phyloP scores from a whole-genome alignment of 2,113 vertebrate species.

The Heterochromis multidens region DNA sequence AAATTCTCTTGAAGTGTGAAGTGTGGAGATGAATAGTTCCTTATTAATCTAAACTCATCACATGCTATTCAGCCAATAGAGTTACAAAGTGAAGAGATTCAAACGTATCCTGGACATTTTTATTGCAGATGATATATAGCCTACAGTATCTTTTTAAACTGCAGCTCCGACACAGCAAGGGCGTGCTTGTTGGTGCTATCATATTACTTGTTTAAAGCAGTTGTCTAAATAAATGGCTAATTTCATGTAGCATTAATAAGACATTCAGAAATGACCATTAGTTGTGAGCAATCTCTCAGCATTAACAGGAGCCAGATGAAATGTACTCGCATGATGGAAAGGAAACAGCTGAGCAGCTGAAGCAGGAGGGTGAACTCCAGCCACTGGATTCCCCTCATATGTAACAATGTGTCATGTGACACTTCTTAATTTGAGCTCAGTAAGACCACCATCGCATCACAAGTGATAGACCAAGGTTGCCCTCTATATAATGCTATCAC shows the following conservation, averaged over 20 bases:
- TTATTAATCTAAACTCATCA: slow-evolving; percentile 35
- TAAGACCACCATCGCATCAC: neutral
- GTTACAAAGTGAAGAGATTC: slow-evolving; percentile 14
- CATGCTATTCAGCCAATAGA: slow-evolving; percentile 7
- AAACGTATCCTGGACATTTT: slow-evolving; percentile 7
- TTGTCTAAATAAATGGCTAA: slow-evolving; percentile 41
- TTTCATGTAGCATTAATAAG: slow-evolving; percentile 50
- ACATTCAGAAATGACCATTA: slow-evolving; percentile 50
- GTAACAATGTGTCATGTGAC: neutral
- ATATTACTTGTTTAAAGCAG: slow-evolving; percentile 28
- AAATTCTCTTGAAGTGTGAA: slow-evolving; percentile 45
- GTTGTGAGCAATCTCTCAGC: slow-evolving; percentile 59
- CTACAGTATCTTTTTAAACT: slow-evolving; percentile 26
- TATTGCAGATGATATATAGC: slow-evolving; percentile 26
- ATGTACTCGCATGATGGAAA: slow-evolving; percentile 47
- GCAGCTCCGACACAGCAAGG: neutral
- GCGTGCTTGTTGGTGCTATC: neutral
- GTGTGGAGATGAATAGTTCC: slow-evolving; percentile 45
- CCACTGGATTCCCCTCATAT: neutral
- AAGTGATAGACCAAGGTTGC: neutral
- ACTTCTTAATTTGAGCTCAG: neutral
- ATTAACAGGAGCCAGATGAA: slow-evolving; percentile 46
- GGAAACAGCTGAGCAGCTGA: slow-evolving; percentile 40
- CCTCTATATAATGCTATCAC: neutral
- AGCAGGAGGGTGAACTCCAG: slow-evolving; percentile 7